Percentiles rank a stretch among this genome's conserved stretches.
Conservation (phyloP, 2,888 invertebrate genomes). For the Enchytraeus crypticus region DNA sequence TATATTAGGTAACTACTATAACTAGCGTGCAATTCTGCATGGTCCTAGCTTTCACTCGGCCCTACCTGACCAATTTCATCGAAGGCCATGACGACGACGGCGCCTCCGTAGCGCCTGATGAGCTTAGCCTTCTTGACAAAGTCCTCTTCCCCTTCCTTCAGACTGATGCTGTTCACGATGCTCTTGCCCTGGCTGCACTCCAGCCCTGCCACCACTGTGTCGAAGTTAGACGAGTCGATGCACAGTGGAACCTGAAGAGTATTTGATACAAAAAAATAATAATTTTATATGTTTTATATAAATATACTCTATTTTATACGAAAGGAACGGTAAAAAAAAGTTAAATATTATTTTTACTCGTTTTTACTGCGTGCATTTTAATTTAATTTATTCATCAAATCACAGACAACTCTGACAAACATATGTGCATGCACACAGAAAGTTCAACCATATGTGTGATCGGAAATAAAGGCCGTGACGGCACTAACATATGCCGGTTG, state of each 20-base stretch:
- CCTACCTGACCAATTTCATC: slow-evolving; percentile 55
- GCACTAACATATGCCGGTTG: too few relatives aligned
- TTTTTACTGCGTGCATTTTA: too few relatives aligned
- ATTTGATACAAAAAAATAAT: neutral
- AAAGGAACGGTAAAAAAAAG: neutral
- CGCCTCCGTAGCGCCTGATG: slow-evolving; percentile 54
- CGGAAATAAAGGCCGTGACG: too few relatives aligned
- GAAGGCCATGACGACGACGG: slow-evolving; percentile 58
- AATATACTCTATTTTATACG: neutral
- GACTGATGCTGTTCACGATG: slow-evolving; percentile 56
- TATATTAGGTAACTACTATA: too few relatives aligned
- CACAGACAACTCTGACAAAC: too few relatives aligned
- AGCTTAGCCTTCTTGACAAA: slow-evolving; percentile 53
- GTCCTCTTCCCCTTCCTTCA: slow-evolving; percentile 56
- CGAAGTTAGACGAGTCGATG: slow-evolving; percentile 56
- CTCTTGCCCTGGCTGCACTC: slow-evolving; percentile 55
- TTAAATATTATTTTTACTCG: neutral
- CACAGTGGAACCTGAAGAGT: slow-evolving; percentile 53
- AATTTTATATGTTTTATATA: neutral
- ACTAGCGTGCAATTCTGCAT: too few relatives aligned
- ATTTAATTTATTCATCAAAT: too few relatives aligned
- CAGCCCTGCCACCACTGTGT: slow-evolving; percentile 55
- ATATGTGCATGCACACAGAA: too few relatives aligned
- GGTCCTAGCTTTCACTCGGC: too few relatives aligned
- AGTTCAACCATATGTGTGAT: too few relatives aligned